These are phyloP conservation scores for Hypena proboscidalis DNA, from an alignment of 2,888 invertebrate species.

Conservation along the genomic window DNA sequence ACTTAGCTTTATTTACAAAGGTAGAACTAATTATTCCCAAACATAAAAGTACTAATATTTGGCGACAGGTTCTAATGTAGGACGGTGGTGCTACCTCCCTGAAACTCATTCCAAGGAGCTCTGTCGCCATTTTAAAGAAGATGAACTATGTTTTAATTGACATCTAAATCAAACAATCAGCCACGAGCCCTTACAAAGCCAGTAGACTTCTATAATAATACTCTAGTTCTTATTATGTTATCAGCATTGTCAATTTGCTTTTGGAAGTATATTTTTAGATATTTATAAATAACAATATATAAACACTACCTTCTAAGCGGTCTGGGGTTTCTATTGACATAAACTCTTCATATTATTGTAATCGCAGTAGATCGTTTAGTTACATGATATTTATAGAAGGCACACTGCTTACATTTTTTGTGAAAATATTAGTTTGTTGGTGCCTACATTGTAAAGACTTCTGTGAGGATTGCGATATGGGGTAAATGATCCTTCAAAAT, in stretches of 20 bases:
- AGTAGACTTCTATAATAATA: conserved; percentile 1
- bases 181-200: neutral
- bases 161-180: too few species aligned
- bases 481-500: too few species aligned
- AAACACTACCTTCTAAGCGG: conserved; percentile 28
- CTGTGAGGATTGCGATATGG: conserved; percentile 1
- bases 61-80: too few species aligned
- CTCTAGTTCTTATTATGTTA: conserved; percentile 3
- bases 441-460: conserved; percentile 8
- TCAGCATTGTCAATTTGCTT: conserved; percentile 6
- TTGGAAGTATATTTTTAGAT: conserved; percentile 26
- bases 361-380: conserved; percentile 47
- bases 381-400: conserved; percentile 30
- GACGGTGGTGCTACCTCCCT: too few species aligned
- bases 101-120: too few species aligned
- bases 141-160: too few species aligned
- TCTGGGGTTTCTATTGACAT: conserved; percentile 38
- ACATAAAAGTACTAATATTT: too few species aligned
- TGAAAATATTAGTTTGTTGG: neutral
- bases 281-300: too few species aligned
- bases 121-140: too few species aligned
- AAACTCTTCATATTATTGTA: conserved; percentile 54
- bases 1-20: too few species aligned
- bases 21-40: too few species aligned
- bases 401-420: conserved; percentile 12